Conservation (phyloP, 2,113 vertebrate genomes). For the Paracanthobrama guichenoti region DNA sequence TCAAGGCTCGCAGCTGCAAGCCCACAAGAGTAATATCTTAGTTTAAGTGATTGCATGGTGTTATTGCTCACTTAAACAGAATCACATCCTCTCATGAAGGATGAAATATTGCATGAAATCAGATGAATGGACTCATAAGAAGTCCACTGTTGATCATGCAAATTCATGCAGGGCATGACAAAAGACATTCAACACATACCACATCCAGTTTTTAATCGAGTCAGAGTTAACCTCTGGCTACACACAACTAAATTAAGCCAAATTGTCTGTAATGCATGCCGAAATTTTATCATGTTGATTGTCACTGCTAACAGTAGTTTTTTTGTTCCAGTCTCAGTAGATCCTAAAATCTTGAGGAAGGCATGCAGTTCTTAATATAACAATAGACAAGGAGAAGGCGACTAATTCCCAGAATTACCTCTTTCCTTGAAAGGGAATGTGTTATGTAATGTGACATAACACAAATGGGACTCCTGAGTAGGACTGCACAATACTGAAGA, state of each 20-base stretch:
- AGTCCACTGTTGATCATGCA: conserved; percentile 26
- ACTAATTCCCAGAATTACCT: conserved; percentile 3
- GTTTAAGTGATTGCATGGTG: conserved; percentile 30
- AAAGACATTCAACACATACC: conserved; percentile 24
- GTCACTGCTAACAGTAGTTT: neutral
- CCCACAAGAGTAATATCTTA: conserved; percentile 18
- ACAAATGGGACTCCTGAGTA: neutral
- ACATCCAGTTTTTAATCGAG: neutral
- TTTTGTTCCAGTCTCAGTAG: neutral
- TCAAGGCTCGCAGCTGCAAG: conserved; percentile 17
- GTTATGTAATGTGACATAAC: conserved; percentile 17
- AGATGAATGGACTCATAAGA: conserved; percentile 18
- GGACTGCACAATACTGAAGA: no score
- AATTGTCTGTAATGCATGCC: neutral
- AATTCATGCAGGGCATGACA: conserved; percentile 8
- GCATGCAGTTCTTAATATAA: neutral
- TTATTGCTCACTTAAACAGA: conserved; percentile 36
- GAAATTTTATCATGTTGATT: neutral
- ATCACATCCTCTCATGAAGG: conserved; percentile 6
- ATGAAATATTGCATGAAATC: conserved; percentile 40
- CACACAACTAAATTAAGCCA: conserved; percentile 1
- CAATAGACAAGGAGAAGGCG: neutral
- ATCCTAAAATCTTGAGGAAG: neutral
- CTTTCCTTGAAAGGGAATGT: neutral
- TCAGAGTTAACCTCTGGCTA: conserved; percentile 3